A percentile compares a stretch with the other conserved stretches of the same genome.
These are phyloP conservation scores for Galerucella calmariensis DNA, from an alignment of 2,888 invertebrate genomes.

Conservation along the genomic window DNA sequence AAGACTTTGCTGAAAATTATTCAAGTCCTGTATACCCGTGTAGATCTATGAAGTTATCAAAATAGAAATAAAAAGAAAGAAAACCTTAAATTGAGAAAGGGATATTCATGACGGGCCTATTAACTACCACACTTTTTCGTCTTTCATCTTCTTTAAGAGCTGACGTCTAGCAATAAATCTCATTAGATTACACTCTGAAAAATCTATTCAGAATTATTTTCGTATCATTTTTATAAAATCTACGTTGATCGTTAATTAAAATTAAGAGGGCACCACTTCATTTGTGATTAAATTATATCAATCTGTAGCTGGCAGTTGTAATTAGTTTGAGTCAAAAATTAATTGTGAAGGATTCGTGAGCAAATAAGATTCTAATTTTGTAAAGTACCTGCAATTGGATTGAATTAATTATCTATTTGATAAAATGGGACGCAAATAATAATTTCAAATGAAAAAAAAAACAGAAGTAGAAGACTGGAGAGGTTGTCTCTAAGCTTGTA, in stretches of 20 bases:
- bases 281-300: conserved; percentile 29
- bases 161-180: conserved; percentile 26
- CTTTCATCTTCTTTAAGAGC: conserved; percentile 10
- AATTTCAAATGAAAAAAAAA: too few relatives aligned
- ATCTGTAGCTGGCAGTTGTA: conserved; percentile 36
- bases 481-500: too few relatives aligned
- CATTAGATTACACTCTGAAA: conserved; percentile 33
- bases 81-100: background rate
- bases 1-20: too few relatives aligned
- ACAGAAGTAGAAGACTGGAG: too few relatives aligned
- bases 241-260: conserved; percentile 30
- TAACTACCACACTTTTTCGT: conserved; percentile 12
- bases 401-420: background rate
- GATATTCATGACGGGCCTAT: conserved; percentile 3
- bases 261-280: conserved; percentile 29
- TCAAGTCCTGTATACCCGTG: too few relatives aligned
- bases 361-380: conserved; percentile 23
- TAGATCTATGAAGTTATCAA: too few relatives aligned
- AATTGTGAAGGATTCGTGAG: conserved; percentile 27
- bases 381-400: background rate
- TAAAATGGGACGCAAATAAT: too few relatives aligned
- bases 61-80: too few relatives aligned
- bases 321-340: conserved; percentile 35
- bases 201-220: conserved; percentile 33
- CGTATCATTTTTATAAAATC: conserved; percentile 28